A percentile compares a stretch with the other conserved stretches of the same genome.
Evolutionary conservation across 2,888 invertebrate genomes (phyloP).

Genomic region (Ochlodes sylvanus): DNA sequence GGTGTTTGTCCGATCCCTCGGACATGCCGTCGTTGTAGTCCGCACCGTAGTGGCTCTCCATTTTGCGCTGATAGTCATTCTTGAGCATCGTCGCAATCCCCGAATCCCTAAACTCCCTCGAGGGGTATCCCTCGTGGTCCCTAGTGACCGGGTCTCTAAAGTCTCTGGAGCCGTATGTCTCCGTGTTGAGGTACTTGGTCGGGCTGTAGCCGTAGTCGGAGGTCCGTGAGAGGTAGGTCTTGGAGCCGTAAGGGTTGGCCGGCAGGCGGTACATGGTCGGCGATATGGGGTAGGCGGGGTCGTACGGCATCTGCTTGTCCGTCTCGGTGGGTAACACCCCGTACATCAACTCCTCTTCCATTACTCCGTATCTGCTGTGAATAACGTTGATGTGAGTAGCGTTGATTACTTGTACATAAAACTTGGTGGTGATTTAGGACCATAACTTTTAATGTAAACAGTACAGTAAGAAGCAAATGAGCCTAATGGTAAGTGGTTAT

Average conservation of each 20-base stretch:
- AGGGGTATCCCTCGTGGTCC: slow-evolving; percentile 74
- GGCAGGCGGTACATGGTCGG: slow-evolving; percentile 78
- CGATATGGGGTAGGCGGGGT: slow-evolving; percentile 79
- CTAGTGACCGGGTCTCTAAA: slow-evolving; percentile 70
- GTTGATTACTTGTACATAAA: neutral
- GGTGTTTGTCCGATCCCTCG: slow-evolving; percentile 89
- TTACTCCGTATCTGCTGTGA: slow-evolving; percentile 70
- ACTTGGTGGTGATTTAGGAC: too few species aligned
- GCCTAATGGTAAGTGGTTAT: too few species aligned
- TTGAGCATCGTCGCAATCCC: slow-evolving; percentile 82
- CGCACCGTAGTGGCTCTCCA: slow-evolving; percentile 72
- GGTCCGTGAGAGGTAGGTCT: slow-evolving; percentile 74
- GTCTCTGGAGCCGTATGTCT: slow-evolving; percentile 73
- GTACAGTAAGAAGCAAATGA: too few species aligned
- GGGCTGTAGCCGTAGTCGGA: slow-evolving; percentile 82
- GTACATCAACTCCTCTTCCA: slow-evolving; percentile 80
- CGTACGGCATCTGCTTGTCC: slow-evolving; percentile 79
- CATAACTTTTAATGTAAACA: too few species aligned
- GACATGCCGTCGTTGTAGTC: slow-evolving; percentile 88
- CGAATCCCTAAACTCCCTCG: slow-evolving; percentile 77
- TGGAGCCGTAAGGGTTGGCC: slow-evolving; percentile 79
- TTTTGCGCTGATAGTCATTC: slow-evolving; percentile 81
- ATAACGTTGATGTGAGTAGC: neutral
- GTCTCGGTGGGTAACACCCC: slow-evolving; percentile 70
- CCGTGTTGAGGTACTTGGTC: slow-evolving; percentile 72